phyloP scores from a whole-genome alignment of 2,113 vertebrate genomes.

The Rhipidura dahli region DNA sequence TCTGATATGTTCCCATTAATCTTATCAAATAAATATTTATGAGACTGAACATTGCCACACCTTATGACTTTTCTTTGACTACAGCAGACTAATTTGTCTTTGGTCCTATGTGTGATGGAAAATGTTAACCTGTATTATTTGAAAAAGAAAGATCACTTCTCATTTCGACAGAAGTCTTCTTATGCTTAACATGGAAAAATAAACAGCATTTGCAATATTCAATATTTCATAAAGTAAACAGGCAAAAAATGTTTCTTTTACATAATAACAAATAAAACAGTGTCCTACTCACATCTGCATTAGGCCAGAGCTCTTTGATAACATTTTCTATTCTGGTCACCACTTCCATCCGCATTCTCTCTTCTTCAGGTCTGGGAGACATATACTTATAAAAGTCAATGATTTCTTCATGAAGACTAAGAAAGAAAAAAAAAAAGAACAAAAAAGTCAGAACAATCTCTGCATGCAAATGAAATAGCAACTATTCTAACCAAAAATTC shows the following conservation, averaged over 20 bases:
- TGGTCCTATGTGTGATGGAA: not conserved
- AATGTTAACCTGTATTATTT: not conserved
- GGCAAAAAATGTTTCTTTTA: not conserved
- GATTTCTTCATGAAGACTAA: conserved; percentile 95
- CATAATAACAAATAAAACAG: not conserved
- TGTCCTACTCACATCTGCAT: conserved; percentile 82
- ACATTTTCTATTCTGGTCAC: conserved; percentile 93
- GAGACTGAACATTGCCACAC: not conserved
- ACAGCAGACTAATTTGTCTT: not conserved
- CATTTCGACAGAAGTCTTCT: not conserved
- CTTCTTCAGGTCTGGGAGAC: conserved; percentile 92
- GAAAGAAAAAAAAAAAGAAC: not conserved
- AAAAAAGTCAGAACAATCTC: not conserved
- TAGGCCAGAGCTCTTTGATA: conserved; percentile 96
- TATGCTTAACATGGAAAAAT: not conserved
- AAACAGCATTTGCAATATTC: not conserved
- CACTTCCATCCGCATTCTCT: conserved; percentile 95
- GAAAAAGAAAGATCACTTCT: not conserved
- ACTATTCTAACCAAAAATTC: not conserved
- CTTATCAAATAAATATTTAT: not conserved
- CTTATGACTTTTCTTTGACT: not conserved
- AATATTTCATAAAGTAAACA: not conserved
- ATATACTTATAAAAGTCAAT: conserved; percentile 95
- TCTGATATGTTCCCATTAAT: not conserved
- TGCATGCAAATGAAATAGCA: not conserved